phyloP scores from a whole-genome alignment of 1,140 invertebrate species.

The Nautilus pompilius region DNA sequence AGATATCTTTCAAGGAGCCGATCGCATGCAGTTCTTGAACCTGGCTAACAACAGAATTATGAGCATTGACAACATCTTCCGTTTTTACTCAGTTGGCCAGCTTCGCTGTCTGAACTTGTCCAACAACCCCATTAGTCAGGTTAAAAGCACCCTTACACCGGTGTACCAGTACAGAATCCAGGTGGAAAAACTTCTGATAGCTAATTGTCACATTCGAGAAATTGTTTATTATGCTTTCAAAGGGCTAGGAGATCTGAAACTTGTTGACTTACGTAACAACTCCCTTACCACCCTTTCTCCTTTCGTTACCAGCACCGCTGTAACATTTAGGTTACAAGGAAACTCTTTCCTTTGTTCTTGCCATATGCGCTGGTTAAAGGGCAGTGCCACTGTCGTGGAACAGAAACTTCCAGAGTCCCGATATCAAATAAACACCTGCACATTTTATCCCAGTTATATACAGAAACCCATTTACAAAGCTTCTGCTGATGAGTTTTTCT shows the following conservation, averaged over 20 bases:
- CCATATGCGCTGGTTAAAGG: not conserved
- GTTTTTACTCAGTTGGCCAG: not conserved
- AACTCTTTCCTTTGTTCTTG: not conserved
- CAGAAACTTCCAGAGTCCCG: not conserved
- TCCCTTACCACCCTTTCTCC: not conserved
- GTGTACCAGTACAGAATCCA: not conserved
- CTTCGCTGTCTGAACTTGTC: not conserved
- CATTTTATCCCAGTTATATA: not conserved
- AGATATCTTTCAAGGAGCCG: not conserved
- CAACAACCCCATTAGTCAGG: not conserved
- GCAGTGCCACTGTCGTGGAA: not conserved
- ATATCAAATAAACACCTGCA: not conserved
- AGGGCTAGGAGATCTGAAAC: not conserved
- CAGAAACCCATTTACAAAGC: not conserved
- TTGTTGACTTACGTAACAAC: not conserved
- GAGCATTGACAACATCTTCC: not conserved
- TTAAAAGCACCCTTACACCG: not conserved
- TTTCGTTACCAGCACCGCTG: not conserved
- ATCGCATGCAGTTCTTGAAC: not conserved
- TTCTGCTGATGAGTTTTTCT: not conserved
- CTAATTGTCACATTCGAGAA: not conserved
- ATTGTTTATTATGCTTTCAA: not conserved
- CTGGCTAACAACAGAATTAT: not conserved
- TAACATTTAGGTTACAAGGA: not conserved
- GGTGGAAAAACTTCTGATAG: not conserved